Conservation (phyloP, 1,140 invertebrate species). For the Medauroidea extradentata region DNA sequence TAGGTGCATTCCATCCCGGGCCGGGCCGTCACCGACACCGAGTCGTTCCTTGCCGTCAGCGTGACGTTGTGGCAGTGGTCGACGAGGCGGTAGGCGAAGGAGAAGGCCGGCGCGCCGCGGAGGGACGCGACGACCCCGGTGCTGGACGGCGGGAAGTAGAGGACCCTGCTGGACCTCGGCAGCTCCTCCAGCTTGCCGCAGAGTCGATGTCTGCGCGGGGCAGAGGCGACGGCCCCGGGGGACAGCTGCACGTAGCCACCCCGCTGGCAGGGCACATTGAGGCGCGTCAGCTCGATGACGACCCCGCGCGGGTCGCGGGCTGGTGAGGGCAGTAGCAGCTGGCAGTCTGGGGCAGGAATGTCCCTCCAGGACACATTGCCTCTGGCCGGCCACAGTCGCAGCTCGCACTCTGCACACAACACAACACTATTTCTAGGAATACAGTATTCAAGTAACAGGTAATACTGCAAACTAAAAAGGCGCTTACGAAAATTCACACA, state of each 20-base stretch:
- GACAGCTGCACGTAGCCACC: slow-evolving; percentile 52
- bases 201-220: slow-evolving; percentile 26
- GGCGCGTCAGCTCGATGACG: slow-evolving; percentile 52
- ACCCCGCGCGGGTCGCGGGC: slow-evolving; percentile 26
- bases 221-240: background rate
- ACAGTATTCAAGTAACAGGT: too few relatives aligned
- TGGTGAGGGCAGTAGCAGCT: background rate
- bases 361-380: slow-evolving; percentile 7
- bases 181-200: slow-evolving; percentile 62
- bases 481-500: too few relatives aligned
- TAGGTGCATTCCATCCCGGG: slow-evolving; percentile 55
- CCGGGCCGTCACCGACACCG: slow-evolving; percentile 52
- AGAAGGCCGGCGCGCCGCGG: slow-evolving; percentile 54
- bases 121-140: background rate
- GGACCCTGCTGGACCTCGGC: slow-evolving; percentile 43
- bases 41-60: slow-evolving; percentile 52
- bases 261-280: slow-evolving; percentile 56
- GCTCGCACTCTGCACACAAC: slow-evolving; percentile 10
- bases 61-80: slow-evolving; percentile 62
- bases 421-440: too few relatives aligned
- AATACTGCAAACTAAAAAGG: too few relatives aligned
- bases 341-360: slow-evolving; percentile 5
- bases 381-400: slow-evolving; percentile 6
- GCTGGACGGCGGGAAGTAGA: slow-evolving; percentile 4
- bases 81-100: slow-evolving; percentile 53